These are phyloP conservation scores for Stenurella melanura DNA, from an alignment of 2,888 invertebrate genomes.

Conservation along the genomic window DNA sequence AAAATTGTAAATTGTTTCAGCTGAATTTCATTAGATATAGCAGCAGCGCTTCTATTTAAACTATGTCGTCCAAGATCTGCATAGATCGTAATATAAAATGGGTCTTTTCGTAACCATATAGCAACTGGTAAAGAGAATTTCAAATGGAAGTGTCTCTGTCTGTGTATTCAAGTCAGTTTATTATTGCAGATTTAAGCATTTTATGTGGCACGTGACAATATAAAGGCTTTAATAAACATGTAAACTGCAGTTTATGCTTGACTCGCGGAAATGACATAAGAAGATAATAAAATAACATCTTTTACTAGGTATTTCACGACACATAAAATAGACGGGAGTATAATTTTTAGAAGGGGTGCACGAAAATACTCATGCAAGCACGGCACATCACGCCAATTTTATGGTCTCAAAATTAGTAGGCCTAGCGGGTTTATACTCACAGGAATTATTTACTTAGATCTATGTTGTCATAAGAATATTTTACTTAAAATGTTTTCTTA, in stretches of 20 bases:
- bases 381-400: too few species aligned
- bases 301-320: conserved; percentile 22
- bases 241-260: conserved; percentile 49
- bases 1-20: not conserved
- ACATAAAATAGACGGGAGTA: conserved; percentile 16
- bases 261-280: conserved; percentile 41
- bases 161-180: conserved; percentile 38
- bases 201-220: conserved; percentile 48
- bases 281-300: conserved; percentile 37
- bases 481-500: too few species aligned
- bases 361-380: not conserved
- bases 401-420: too few species aligned
- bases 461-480: too few species aligned
- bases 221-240: conserved; percentile 52
- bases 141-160: not conserved
- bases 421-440: too few species aligned
- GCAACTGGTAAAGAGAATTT: not conserved
- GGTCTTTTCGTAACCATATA: not conserved
- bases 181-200: conserved; percentile 45
- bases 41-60: not conserved
- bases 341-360: not conserved
- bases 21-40: not conserved
- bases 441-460: too few species aligned
- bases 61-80: not conserved
- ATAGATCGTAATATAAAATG: not conserved